phyloP scores from a whole-genome alignment of 2,797 vertebrate species.

The Syndactyla subalaris region DNA sequence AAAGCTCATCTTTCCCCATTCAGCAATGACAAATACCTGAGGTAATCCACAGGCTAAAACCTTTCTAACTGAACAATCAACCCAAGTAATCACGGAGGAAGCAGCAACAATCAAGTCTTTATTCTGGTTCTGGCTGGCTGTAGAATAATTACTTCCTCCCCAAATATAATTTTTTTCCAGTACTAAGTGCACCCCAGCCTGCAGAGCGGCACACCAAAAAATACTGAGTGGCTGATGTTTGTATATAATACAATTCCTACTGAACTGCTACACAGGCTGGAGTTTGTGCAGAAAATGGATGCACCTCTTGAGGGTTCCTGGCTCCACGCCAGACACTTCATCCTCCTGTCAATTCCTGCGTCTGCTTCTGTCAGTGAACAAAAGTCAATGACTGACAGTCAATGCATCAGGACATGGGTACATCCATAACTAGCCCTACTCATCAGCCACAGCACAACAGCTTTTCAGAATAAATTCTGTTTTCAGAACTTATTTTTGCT shows the following conservation, averaged over 20 bases:
- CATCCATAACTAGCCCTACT: not conserved
- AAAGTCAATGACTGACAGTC: not conserved
- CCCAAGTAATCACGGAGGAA: not conserved
- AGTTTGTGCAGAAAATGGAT: slow-evolving; percentile 21
- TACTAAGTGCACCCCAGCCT: not conserved
- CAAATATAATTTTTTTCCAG: not conserved
- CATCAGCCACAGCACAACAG: not conserved
- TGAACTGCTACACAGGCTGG: not conserved
- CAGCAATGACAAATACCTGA: not conserved
- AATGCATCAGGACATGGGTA: not conserved
- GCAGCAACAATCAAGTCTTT: not conserved
- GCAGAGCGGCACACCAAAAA: not conserved
- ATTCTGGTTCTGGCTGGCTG: not conserved
- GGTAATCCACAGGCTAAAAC: not conserved
- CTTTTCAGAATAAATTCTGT: not conserved
- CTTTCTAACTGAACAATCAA: not conserved
- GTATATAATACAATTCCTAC: not conserved
- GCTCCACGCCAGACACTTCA: slow-evolving; percentile 24
- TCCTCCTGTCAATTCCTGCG: slow-evolving; percentile 37
- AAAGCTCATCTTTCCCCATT: not conserved
- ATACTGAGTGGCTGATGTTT: not conserved
- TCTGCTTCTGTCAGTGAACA: not conserved
- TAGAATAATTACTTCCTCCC: not conserved
- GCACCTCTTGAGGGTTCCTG: slow-evolving; percentile 33
- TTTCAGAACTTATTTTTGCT: not conserved